phyloP scores from a whole-genome alignment of 2,113 vertebrate genomes.

The Thryonomys swinderianus region DNA sequence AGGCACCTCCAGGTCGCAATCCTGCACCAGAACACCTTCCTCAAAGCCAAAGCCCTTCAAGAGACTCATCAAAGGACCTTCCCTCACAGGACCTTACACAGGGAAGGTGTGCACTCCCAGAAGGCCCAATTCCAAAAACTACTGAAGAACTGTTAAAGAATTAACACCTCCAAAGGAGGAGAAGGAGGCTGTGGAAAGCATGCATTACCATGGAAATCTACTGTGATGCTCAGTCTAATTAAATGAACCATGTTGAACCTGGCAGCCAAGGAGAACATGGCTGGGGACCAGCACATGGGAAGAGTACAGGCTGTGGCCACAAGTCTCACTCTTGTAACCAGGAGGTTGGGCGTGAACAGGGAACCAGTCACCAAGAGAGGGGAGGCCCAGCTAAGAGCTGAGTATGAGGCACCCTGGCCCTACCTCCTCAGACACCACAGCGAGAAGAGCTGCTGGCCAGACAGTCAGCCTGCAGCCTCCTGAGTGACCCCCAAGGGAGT shows the following conservation, averaged over 20 bases:
- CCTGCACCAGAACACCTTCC: neutral
- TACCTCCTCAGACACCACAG: too few relatives aligned
- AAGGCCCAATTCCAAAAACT: neutral
- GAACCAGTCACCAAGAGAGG: neutral
- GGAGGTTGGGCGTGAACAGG: neutral
- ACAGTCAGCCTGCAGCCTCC: too few relatives aligned
- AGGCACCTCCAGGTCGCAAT: neutral
- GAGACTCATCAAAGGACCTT: neutral
- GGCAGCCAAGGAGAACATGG: neutral
- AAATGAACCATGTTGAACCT: neutral
- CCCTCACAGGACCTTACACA: neutral
- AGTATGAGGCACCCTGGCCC: neutral
- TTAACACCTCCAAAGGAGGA: too few relatives aligned
- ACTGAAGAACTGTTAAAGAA: neutral
- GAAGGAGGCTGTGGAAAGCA: too few relatives aligned
- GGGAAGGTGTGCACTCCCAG: rapidly evolving
- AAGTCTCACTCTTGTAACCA: neutral
- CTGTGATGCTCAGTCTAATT: neutral
- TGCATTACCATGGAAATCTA: neutral
- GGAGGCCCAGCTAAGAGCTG: neutral
- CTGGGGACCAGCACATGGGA: neutral
- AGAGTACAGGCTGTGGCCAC: neutral
- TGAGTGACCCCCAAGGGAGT: too few relatives aligned
- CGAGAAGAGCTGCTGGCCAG: too few relatives aligned
- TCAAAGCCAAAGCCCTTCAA: neutral